Percentiles rank a stretch among this genome's conserved stretches.
Evolutionary conservation across 2,888 invertebrate genomes (phyloP).

Genomic region (Hirtodrosophila trivittata): DNA sequence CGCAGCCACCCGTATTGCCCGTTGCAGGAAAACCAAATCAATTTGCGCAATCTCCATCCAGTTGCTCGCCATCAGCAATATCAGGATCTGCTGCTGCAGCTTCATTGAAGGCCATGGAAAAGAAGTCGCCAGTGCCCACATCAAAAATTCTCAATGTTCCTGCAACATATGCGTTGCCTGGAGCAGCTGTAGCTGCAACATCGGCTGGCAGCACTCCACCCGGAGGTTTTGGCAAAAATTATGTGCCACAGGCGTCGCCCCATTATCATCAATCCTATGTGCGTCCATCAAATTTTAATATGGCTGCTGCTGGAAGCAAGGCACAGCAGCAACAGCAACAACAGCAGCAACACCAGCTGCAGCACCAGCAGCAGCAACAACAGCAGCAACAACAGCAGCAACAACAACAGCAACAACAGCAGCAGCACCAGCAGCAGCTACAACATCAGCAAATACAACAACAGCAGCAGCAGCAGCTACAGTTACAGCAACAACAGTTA

Average conservation of each 20-base stretch:
- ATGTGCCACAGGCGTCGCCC: constrained; percentile 80
- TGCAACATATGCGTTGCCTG: constrained; percentile 78
- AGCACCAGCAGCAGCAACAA: constrained; percentile 57
- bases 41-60: constrained; percentile 54
- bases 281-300: constrained; percentile 72
- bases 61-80: constrained; percentile 41
- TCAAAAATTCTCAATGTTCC: constrained; percentile 81
- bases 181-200: constrained; percentile 23
- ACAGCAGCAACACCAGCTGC: constrained; percentile 52
- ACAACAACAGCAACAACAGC: constrained; percentile 33
- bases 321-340: constrained; percentile 53
- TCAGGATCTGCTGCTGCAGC: neutral
- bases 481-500: no score
- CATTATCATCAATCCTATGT: constrained; percentile 78
- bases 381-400: constrained; percentile 56
- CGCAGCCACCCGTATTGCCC: constrained; percentile 73
- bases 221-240: constrained; percentile 67
- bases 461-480: constrained; percentile 60
- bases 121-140: constrained; percentile 80
- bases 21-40: constrained; percentile 67
- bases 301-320: constrained; percentile 52
- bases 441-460: constrained; percentile 56
- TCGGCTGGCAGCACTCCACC: constrained; percentile 17
- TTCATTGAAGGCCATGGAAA: constrained; percentile 70
- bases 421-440: constrained; percentile 36